Conservation (phyloP, 2,797 vertebrate genomes). For the Chromobotia macracanthus region DNA sequence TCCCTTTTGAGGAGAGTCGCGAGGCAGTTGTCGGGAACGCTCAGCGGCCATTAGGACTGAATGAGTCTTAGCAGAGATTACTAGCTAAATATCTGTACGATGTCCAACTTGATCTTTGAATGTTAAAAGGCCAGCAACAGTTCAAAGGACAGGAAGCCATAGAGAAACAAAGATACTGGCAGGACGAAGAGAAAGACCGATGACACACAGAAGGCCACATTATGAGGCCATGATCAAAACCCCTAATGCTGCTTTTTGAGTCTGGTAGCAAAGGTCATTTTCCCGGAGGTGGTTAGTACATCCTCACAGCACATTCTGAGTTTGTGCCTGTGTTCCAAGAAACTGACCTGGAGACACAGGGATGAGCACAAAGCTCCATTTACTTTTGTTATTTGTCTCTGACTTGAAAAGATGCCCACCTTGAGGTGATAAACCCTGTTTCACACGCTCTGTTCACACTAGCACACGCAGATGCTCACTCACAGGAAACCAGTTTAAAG, state of each 20-base stretch:
- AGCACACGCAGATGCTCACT: not conserved
- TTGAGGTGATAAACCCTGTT: slow-evolving; percentile 8
- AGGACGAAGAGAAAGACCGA: slow-evolving; percentile 22
- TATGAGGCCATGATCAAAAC: not conserved
- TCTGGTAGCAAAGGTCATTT: slow-evolving; percentile 9
- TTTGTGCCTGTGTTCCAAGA: slow-evolving; percentile 8
- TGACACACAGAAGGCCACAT: not conserved
- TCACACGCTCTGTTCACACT: not conserved
- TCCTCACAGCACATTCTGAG: slow-evolving; percentile 17
- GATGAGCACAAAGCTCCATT: not conserved
- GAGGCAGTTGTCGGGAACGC: slow-evolving; percentile 33
- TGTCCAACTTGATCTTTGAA: slow-evolving; percentile 29
- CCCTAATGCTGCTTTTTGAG: not conserved
- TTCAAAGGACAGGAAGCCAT: slow-evolving; percentile 34
- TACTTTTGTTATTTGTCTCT: not conserved
- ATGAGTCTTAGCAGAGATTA: slow-evolving; percentile 64
- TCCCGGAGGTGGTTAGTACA: not conserved
- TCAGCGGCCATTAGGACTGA: slow-evolving; percentile 59
- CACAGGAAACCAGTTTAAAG: not conserved
- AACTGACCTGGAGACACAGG: not conserved
- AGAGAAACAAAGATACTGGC: slow-evolving; percentile 7
- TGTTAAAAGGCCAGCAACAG: slow-evolving; percentile 45
- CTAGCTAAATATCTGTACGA: slow-evolving; percentile 59
- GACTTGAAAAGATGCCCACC: not conserved
- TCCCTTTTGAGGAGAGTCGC: not conserved